Evolutionary conservation across 2,797 vertebrate genomes (phyloP).

Genomic region (Poecilia gillii): DNA sequence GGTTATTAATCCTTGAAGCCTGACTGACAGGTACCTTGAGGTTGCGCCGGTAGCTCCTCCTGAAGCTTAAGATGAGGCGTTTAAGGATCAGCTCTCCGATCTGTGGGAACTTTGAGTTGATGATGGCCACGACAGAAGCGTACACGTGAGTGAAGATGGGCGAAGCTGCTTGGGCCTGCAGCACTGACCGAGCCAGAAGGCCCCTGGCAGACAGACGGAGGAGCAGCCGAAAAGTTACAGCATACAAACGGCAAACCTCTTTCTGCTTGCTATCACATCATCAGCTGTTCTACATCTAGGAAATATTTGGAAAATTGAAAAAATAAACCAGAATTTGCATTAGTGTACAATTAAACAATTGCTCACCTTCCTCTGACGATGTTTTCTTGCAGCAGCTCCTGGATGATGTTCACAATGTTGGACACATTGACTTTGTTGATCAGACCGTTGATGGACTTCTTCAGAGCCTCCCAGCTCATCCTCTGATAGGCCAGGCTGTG

Average conservation of each 20-base stretch:
- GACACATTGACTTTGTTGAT: constrained; percentile 99
- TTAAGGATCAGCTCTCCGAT: constrained; percentile 97
- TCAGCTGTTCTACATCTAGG: not conserved
- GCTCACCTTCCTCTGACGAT: constrained; percentile 93
- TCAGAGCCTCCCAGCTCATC: constrained; percentile 99
- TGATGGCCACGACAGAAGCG: constrained; percentile 92
- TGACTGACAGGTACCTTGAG: constrained; percentile 84
- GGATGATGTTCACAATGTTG: constrained; percentile 94
- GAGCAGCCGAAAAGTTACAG: not conserved
- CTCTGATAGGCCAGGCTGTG: constrained; percentile 95
- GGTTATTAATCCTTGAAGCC: not conserved
- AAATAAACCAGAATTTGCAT: not conserved
- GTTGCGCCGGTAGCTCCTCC: constrained; percentile 96
- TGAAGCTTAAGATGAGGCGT: constrained; percentile 93
- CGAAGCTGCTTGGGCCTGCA: constrained; percentile 95
- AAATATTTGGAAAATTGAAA: not conserved
- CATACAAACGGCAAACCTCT: not conserved
- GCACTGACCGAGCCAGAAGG: constrained; percentile 88
- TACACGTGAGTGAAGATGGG: constrained; percentile 98
- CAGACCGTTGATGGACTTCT: constrained; percentile 98
- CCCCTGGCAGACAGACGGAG: constrained; percentile 80
- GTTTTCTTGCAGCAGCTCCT: constrained; percentile 97
- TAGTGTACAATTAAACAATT: too few species aligned
- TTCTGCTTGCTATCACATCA: not conserved
- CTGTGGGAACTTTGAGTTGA: constrained; percentile 99